phyloP scores from a whole-genome alignment of 1,140 invertebrate species.

The Leptinotarsa lineolata region DNA sequence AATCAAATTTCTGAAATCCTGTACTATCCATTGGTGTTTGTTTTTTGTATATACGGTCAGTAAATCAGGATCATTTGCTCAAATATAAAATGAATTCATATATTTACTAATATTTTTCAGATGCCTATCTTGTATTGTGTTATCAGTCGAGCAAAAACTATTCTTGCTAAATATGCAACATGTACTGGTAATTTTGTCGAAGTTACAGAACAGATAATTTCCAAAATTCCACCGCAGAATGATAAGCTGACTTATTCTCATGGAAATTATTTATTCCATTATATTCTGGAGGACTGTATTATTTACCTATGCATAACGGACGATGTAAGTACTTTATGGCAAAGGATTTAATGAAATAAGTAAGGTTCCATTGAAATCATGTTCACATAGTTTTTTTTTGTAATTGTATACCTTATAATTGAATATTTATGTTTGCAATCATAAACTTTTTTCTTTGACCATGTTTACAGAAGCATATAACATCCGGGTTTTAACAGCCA shows the following conservation, averaged over 20 bases:
- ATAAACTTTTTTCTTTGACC: no score
- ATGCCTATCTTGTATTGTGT: constrained; percentile 92
- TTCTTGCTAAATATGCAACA: constrained; percentile 86
- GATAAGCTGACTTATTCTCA: constrained; percentile 91
- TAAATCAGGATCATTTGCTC: no score
- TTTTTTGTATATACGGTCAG: no score
- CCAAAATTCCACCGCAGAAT: constrained; percentile 82
- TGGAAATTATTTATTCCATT: constrained; percentile 91
- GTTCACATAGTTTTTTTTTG: no score
- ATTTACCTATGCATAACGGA: constrained; percentile 94
- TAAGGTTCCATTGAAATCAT: no score
- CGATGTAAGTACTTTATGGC: constrained; percentile 73
- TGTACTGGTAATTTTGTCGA: constrained; percentile 93
- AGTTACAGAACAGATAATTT: constrained; percentile 88
- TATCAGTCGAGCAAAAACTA: constrained; percentile 81
- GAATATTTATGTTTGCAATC: no score
- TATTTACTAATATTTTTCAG: constrained; percentile 35
- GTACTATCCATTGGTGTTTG: no score
- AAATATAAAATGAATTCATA: no score
- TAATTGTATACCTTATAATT: no score
- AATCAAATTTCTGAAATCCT: no score
- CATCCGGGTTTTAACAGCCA: no score
- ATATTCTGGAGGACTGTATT: constrained; percentile 83
- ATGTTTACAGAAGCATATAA: no score
- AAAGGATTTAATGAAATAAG: not conserved